Conservation (phyloP, 2,797 vertebrate species). For the Sebastes paucispinis region DNA sequence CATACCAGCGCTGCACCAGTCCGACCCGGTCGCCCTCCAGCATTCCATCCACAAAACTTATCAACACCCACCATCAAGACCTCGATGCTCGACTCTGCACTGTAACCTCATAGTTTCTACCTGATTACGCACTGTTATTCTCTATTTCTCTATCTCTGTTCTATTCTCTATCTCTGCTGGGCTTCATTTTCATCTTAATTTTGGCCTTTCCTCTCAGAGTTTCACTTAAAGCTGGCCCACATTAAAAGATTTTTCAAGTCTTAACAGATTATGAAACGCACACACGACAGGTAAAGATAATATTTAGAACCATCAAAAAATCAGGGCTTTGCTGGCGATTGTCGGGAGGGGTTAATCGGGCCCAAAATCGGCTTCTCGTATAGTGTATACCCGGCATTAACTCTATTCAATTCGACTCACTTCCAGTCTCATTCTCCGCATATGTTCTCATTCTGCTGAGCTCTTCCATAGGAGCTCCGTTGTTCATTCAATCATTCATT, state of each 20-base stretch:
- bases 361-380: too few species aligned
- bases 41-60: slow-evolving; percentile 29
- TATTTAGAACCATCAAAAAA: too few species aligned
- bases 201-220: too few species aligned
- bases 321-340: too few species aligned
- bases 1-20: slow-evolving; percentile 50
- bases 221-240: neutral
- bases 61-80: neutral
- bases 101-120: neutral
- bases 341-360: too few species aligned
- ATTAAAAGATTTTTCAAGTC: too few species aligned
- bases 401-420: neutral
- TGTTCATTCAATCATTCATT: slow-evolving; percentile 45
- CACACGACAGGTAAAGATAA: too few species aligned
- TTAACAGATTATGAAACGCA: too few species aligned
- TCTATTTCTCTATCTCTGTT: neutral
- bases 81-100: neutral
- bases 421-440: neutral
- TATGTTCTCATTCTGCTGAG: neutral
- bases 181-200: neutral
- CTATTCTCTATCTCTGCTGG: neutral
- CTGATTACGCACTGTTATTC: neutral
- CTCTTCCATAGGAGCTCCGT: neutral
- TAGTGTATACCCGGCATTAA: too few species aligned
- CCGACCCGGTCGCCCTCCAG: neutral